Percentiles rank a stretch among this genome's conserved stretches.
Conservation (phyloP, 2,888 invertebrate genomes). For the Lordiphosa fenestrarum region DNA sequence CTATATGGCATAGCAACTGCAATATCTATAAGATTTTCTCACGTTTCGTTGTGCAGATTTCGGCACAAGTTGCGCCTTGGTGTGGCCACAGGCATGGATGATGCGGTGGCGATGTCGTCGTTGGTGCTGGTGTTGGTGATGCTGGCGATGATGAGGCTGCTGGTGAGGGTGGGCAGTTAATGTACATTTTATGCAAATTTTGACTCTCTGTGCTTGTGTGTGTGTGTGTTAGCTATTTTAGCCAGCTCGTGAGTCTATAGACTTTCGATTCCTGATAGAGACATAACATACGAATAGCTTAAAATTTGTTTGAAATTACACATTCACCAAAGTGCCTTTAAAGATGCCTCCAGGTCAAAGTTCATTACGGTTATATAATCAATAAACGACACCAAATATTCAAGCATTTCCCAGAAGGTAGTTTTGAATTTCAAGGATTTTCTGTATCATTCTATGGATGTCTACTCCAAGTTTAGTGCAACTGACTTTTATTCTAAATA, state of each 20-base stretch:
- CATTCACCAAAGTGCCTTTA: constrained; percentile 37
- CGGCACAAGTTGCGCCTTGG: constrained; percentile 75
- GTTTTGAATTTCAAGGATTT: no score
- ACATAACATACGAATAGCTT: constrained; percentile 6
- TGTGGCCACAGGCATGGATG: constrained; percentile 37
- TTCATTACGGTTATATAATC: no score
- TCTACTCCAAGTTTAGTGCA: no score
- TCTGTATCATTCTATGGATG: no score
- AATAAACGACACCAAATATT: no score
- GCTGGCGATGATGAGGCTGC: constrained; percentile 16
- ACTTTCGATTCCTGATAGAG: no score
- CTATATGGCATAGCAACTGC: constrained; percentile 39
- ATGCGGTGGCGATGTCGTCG: constrained; percentile 11
- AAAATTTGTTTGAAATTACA: constrained; percentile 36
- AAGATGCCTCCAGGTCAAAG: constrained; percentile 17
- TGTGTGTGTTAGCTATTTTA: constrained; percentile 26
- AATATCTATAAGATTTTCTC: constrained; percentile 72
- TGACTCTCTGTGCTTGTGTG: constrained; percentile 8
- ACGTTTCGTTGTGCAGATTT: constrained; percentile 74
- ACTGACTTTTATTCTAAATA: no score
- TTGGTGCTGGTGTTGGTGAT: background rate
- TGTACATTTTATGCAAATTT: constrained; percentile 74
- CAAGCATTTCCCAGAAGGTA: no score
- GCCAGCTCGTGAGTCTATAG: constrained; percentile 29
- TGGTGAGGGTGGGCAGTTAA: constrained; percentile 65